Evolutionary conservation across 1,140 invertebrate species (phyloP).

Genomic region (Sesamia nonagrioides): DNA sequence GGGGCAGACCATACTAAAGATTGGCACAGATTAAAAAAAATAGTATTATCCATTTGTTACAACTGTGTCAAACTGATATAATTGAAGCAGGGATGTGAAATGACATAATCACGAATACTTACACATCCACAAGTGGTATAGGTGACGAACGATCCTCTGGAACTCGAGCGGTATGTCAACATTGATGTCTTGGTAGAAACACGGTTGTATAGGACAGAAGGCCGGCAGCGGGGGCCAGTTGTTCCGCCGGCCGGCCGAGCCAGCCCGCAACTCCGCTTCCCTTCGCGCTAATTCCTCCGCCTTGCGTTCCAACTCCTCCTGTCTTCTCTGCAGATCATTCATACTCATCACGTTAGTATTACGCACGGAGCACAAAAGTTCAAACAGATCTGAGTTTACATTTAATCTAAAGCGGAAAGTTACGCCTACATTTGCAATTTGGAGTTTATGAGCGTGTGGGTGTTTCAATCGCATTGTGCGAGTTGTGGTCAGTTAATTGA

Average conservation of each 20-base stretch:
- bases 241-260: slow-evolving; percentile 93
- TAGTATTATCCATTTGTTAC: neutral
- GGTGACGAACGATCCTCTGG: slow-evolving; percentile 96
- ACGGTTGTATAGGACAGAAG: slow-evolving; percentile 97
- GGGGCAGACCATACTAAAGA: too few relatives aligned
- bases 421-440: slow-evolving; percentile 44
- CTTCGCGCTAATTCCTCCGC: slow-evolving; percentile 95
- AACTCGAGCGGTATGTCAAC: slow-evolving; percentile 99
- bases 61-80: neutral
- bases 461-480: slow-evolving; percentile 17
- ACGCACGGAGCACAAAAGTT: neutral
- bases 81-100: neutral
- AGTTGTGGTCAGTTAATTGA: slow-evolving; percentile 9
- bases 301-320: slow-evolving; percentile 95
- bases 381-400: slow-evolving; percentile 1
- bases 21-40: too few relatives aligned
- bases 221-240: slow-evolving; percentile 99
- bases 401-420: slow-evolving; percentile 25
- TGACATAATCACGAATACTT: slow-evolving; percentile 87
- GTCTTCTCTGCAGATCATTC: slow-evolving; percentile 89
- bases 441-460: slow-evolving; percentile 19
- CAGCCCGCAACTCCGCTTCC: slow-evolving; percentile 94
- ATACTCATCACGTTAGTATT: slow-evolving; percentile 46
- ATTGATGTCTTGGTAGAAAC: slow-evolving; percentile 99
- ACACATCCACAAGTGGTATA: slow-evolving; percentile 99